phyloP scores from a whole-genome alignment of 1,140 invertebrate genomes.

The Paraescarpia echinospica region DNA sequence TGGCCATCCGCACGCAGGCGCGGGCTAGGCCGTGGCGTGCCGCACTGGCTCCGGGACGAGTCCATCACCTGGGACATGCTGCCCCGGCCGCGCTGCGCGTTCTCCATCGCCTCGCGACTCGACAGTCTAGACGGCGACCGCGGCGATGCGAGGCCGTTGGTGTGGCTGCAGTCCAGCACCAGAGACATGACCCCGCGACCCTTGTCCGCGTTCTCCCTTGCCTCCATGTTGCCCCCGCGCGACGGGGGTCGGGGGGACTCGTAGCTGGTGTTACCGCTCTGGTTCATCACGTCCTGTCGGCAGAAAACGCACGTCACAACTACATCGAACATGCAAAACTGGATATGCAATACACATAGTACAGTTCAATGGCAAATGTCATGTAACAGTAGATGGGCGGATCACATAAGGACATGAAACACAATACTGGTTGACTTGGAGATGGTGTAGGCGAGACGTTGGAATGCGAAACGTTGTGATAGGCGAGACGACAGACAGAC shows the following conservation, averaged over 20 bases:
- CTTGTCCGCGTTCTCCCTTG: slow-evolving; percentile 13
- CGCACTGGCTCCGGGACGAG: slow-evolving; percentile 48
- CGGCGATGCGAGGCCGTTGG: background rate
- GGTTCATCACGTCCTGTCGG: slow-evolving; percentile 3
- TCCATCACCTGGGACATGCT: slow-evolving; percentile 44
- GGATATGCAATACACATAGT: background rate
- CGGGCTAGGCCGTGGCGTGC: slow-evolving; percentile 33
- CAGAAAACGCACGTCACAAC: background rate
- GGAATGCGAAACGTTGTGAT: background rate
- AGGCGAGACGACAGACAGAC: background rate
- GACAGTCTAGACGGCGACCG: background rate
- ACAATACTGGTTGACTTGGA: background rate
- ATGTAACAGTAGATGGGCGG: background rate
- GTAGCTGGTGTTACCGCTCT: background rate
- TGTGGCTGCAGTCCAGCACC: slow-evolving; percentile 8
- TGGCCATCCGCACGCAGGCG: slow-evolving; percentile 46
- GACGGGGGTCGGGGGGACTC: background rate
- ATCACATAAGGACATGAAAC: no score
- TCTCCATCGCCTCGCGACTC: slow-evolving; percentile 15
- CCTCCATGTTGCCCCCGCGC: background rate
- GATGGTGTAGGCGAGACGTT: background rate
- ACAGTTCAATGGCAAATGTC: background rate
- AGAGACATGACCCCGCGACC: background rate
- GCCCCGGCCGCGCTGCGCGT: slow-evolving; percentile 34
- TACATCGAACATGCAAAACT: background rate